Base-by-base conservation (phyloP, 2,797 vertebrate genomes). In the Catamblyrhynchus diadema region DNA sequence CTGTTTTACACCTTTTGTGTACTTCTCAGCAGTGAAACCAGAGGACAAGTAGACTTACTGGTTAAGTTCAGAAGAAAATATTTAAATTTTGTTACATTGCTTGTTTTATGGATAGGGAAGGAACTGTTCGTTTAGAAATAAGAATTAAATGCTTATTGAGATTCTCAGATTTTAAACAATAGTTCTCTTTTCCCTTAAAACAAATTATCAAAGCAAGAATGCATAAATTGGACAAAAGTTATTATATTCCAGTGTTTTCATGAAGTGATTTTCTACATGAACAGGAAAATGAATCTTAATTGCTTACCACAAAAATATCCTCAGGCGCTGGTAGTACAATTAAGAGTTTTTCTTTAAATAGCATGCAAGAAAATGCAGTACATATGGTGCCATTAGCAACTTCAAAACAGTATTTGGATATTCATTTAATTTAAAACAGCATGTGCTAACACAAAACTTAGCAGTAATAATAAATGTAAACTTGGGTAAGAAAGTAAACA, bases 281-380 rank as follows among this genome's bases (percentile, higher is more conserved):
- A 60, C 82, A 91, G 60, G 82, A 91, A 91, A 95, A 92, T 70
- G 14, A 94, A 94, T 88, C 48, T 73, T 88, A 94, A 90, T 93
- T 90, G 66, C 87, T 93, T 81, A 74, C 91, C 87, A 91, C 93
- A 93, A 88, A 95, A 97, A 85, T 79, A 93, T 88, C 96, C 70
- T 91, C 66, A 27, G 88, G 96, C 80, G 0, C 61, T 81, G 59
- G 77, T 84, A 45, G 82, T 54, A 93, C 91, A 90, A 91, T 91
- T 94, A 95, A 75, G 88, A 85, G 22, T 85, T 92, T 83, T 93
- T 90, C 94, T 95, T 94, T 93, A 96, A 93, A 95, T 94, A 96
- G 67, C 54, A 59, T 21, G 19, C 62, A 90, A 69, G 77, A 35
- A 94, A 96, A 96, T 88, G 70, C 35, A 81, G 80, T 59, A 59